Evolutionary conservation across 2,888 invertebrate genomes (phyloP), one percentile per base, ranked within the genome.

Genomic region (Drosophila antonietae): DNA sequence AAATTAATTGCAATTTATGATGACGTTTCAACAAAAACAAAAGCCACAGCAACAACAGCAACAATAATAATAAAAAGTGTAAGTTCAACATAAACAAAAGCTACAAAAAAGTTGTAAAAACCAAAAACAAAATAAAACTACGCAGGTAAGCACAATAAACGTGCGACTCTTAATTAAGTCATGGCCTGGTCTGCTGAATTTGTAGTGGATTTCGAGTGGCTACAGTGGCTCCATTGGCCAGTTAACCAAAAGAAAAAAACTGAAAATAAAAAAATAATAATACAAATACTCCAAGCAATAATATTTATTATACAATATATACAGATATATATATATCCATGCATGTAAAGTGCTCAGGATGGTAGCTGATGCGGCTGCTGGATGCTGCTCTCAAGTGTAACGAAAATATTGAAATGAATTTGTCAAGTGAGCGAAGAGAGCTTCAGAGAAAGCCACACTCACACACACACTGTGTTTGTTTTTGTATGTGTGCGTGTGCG

Each of bases 1-100:
- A 90, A 90, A 89, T 89, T 89, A 89, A 89, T 89, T 89, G 89
- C 89, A 90, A 89, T 89, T 89, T 89, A 89, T 79, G 90, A 87
- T 90, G 90, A 81, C 84, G 84, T 83, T 83, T 81, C 90, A 83
- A 83, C 81, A 86, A 83, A 73, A 86, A 80, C 77, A 58, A 55
- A 55, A n/a, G 18, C 10, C 39, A 18, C 53, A 39, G 47, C 51
- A 62, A 71, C 60, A 28, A 28, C 28, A 28, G 1, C 6, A 28
- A 28, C 6, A 59, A 46, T 58, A 67, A 46, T 58, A 67, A 46
- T 52, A 68, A 72, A 67, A 70, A 80, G 63, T 79, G 76, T 73
- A 73, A 75, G 80, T 72, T 83, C 73, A 89, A 88, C 81, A 74
- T 69, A 77, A 80, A 80, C 76, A 81, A 73, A 82, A 63, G 76